Conservation (phyloP, 1,140 invertebrate species). For the Trichonephila clavata region DNA sequence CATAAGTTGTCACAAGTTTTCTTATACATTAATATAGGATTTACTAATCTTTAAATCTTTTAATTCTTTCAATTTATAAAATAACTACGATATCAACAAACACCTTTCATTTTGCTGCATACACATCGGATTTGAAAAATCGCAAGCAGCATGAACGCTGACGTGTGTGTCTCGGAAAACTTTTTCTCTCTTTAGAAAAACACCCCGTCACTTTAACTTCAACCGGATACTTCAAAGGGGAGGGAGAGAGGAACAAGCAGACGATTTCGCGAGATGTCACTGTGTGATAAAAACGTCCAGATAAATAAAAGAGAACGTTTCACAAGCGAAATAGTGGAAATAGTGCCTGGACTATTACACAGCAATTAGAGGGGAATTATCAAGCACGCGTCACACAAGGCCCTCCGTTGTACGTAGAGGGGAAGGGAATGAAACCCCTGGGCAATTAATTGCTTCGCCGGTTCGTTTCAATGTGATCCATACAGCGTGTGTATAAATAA, state of each 20-base stretch:
- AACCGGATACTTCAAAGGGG: slow-evolving; percentile 5
- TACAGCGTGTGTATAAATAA: slow-evolving; percentile 18
- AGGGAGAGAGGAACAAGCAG: neutral
- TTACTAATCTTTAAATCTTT: too few species aligned
- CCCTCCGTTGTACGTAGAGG: neutral
- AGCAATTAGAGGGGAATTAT: slow-evolving; percentile 62
- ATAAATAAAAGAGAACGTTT: neutral
- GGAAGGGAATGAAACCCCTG: neutral
- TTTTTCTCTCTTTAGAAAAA: neutral
- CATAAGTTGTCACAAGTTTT: too few species aligned
- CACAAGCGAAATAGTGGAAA: slow-evolving; percentile 39
- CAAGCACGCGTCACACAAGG: slow-evolving; percentile 43
- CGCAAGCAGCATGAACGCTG: too few species aligned
- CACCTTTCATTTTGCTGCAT: too few species aligned
- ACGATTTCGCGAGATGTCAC: slow-evolving; percentile 33
- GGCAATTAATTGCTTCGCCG: slow-evolving; percentile 62
- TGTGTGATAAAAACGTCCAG: slow-evolving; percentile 31
- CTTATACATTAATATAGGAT: too few species aligned
- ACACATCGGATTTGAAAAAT: too few species aligned
- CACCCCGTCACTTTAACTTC: neutral
- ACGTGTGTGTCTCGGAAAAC: too few species aligned
- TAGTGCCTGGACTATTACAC: slow-evolving; percentile 24
- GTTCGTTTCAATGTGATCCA: slow-evolving; percentile 54
- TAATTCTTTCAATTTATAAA: too few species aligned
- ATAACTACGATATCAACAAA: too few species aligned